Conservation (phyloP, 1,140 invertebrate species). For the Drosophila kurseongensis region DNA sequence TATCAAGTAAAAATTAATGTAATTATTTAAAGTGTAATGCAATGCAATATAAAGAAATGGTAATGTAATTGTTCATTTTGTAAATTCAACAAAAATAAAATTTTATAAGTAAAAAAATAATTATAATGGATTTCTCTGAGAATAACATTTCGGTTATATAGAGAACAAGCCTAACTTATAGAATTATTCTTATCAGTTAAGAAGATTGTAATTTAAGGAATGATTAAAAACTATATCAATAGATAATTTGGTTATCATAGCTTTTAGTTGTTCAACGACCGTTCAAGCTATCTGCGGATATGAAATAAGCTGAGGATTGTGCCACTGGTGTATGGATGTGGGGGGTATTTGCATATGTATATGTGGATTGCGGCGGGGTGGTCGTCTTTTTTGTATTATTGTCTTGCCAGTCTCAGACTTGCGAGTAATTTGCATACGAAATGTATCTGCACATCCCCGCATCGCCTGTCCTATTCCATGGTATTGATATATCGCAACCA, state of each 20-base stretch:
- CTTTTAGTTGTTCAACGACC: constrained; percentile 2
- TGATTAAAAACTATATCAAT: too few species aligned
- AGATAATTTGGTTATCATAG: background rate
- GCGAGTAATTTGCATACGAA: constrained; percentile 68
- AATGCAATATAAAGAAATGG: too few species aligned
- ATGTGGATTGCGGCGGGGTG: constrained; percentile 27
- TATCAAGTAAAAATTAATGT: too few species aligned
- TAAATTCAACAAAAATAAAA: too few species aligned
- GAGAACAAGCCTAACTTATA: too few species aligned
- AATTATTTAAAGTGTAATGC: too few species aligned
- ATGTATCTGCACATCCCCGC: constrained; percentile 37
- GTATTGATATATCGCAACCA: constrained; percentile 58
- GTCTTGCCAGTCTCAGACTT: constrained; percentile 40
- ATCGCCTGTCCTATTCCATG: constrained; percentile 15
- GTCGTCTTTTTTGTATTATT: constrained; percentile 41
- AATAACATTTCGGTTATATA: too few species aligned
- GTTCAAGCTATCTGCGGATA: constrained; percentile 11
- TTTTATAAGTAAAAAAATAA: too few species aligned
- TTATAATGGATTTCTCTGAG: too few species aligned
- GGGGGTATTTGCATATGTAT: background rate
- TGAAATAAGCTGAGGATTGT: constrained; percentile 17
- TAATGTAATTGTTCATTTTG: too few species aligned
- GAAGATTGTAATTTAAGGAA: too few species aligned
- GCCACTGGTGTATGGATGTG: constrained; percentile 11
- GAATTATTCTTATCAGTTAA: too few species aligned